phyloP scores from a whole-genome alignment of 2,888 invertebrate genomes.

The Drosophila neotestacea region DNA sequence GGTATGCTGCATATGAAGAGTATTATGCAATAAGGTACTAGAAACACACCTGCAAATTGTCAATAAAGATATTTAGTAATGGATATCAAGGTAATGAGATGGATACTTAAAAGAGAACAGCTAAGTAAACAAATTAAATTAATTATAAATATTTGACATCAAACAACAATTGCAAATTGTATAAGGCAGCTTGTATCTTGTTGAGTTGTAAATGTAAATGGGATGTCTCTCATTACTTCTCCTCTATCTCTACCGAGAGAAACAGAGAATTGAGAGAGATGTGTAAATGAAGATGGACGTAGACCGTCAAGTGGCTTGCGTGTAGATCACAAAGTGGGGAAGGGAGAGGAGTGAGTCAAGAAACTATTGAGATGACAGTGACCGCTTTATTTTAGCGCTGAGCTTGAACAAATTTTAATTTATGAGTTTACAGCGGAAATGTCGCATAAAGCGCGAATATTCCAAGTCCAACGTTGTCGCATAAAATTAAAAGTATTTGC shows the following conservation, averaged over 20 bases:
- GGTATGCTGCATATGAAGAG: conserved; percentile 96
- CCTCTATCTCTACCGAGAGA: neutral
- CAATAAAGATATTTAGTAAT: conserved; percentile 10
- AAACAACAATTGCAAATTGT: conserved; percentile 62
- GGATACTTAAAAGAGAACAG: conserved; percentile 43
- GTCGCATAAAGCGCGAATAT: conserved; percentile 76
- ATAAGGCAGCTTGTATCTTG: conserved; percentile 13
- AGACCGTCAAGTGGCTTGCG: conserved; percentile 63
- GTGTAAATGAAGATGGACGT: conserved; percentile 79
- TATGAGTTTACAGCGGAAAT: conserved; percentile 76
- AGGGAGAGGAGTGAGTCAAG: conserved; percentile 12
- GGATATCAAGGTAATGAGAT: conserved; percentile 21
- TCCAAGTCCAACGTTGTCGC: conserved; percentile 45
- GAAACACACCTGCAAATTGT: conserved; percentile 92
- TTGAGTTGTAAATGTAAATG: conserved; percentile 51
- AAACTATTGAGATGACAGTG: conserved; percentile 65
- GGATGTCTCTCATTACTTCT: conserved; percentile 43
- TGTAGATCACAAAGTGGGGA: conserved; percentile 29
- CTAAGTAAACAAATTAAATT: conserved; percentile 75
- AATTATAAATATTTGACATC: conserved; percentile 77
- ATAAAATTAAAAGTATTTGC: conserved; percentile 21
- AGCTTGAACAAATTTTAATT: conserved; percentile 78
- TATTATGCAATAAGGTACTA: conserved; percentile 97
- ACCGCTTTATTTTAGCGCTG: conserved; percentile 70
- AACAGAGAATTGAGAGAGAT: conserved; percentile 2